Base-by-base conservation (phyloP, 2,888 invertebrate species). In the Polietes domitor region DNA sequence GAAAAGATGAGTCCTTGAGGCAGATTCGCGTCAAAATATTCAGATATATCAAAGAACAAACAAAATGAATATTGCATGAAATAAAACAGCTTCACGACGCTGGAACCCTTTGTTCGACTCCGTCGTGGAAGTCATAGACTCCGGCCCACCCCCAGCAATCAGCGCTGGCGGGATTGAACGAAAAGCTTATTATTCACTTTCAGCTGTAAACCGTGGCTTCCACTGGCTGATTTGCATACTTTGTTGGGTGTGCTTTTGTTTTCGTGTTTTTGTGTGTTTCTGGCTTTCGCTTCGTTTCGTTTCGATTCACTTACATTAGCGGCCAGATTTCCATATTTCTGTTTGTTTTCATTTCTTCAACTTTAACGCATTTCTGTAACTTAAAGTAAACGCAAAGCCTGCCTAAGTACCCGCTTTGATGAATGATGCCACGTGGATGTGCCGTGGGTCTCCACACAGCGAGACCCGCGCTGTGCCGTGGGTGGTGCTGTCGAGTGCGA, bases 381-480 rank as follows among this genome's bases (percentile, higher is more conserved):
- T 74, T 61, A 15, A 43, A 43, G 58, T 26, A 43, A 73, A 26
- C 58, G 43, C 58, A 43, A 58, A 15, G 43, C 61, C 61, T 55
- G 41, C 21, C 28, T 37, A 53, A 55, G 72, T 32, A 72, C 55
- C 28, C 61, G 26, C 32, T 74, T 74, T 74, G 47, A 47, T 58
- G 47, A 43, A 47, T 47, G 74, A 26, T 72, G 55, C 28, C 15
- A 24, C 26, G 43, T 55, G 50, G 17, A 19, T 61, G 15, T 74
- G 58, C 19, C 26, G 73, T 37, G 58, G 21, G n/a, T 37, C 21
- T 17, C 55, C 53, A 53, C 1, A 17, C n/a, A 5, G 19, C 17
- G n/a, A n/a, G n/a, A n/a, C n/a, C n/a, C n/a, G n/a, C n/a, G 19
- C n/a, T 55, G 10, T 73, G 71, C 19, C 26, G 71, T 47, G 53